Percentiles rank a stretch among this genome's conserved stretches.
Conservation (phyloP, 1,140 invertebrate species). For the Contarinia nasturtii region DNA sequence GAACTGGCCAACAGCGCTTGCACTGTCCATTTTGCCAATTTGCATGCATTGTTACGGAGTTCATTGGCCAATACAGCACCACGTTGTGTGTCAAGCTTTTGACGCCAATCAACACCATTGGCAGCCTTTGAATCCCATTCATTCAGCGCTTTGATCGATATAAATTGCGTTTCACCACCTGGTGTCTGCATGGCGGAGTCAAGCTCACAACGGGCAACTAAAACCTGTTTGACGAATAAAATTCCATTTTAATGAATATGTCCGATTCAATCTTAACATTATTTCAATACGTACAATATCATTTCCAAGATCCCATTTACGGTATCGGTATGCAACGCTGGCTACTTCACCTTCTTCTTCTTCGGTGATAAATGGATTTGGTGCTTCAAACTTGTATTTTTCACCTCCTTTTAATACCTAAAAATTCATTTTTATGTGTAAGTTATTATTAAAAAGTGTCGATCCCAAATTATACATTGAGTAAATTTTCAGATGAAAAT, state of each 20-base stretch:
- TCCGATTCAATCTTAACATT: no score
- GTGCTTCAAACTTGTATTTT: slow-evolving; percentile 74
- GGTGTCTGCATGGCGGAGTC: slow-evolving; percentile 86
- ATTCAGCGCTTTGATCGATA: slow-evolving; percentile 95
- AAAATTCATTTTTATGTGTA: slow-evolving; percentile 5
- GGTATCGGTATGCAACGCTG: slow-evolving; percentile 90
- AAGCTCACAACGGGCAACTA: slow-evolving; percentile 89
- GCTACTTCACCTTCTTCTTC: slow-evolving; percentile 88
- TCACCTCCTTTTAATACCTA: slow-evolving; percentile 49
- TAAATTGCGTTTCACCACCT: slow-evolving; percentile 79
- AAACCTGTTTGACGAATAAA: slow-evolving; percentile 20
- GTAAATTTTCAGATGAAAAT: slow-evolving; percentile 1
- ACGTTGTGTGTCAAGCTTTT: slow-evolving; percentile 90
- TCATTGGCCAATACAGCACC: slow-evolving; percentile 97
- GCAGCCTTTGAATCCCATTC: slow-evolving; percentile 96
- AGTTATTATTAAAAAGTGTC: slow-evolving; percentile 2
- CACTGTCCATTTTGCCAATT: slow-evolving; percentile 98
- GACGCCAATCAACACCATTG: slow-evolving; percentile 95
- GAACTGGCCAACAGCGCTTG: slow-evolving; percentile 91
- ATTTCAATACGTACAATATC: slow-evolving; percentile 44
- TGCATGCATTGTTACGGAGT: slow-evolving; percentile 95
- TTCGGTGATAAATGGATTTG: slow-evolving; percentile 85
- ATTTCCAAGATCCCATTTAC: slow-evolving; percentile 92
- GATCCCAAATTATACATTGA: slow-evolving; percentile 14
- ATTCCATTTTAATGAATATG: no score